phyloP scores from a whole-genome alignment of 2,888 invertebrate genomes.

The Diaphora mendica region DNA sequence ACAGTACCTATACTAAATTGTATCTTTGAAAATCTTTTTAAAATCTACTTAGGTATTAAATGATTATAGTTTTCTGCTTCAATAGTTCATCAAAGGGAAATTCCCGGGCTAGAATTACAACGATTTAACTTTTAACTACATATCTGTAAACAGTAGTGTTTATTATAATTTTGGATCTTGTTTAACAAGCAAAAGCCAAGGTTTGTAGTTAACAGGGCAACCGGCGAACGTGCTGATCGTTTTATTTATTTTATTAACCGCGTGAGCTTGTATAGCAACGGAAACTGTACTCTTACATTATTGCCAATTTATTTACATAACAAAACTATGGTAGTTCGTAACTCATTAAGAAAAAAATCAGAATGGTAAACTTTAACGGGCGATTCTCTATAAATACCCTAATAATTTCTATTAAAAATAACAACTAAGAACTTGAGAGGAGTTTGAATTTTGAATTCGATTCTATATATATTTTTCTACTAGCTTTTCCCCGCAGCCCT shows the following conservation, averaged over 20 bases:
- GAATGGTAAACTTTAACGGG: neutral
- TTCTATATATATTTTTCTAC: too few relatives aligned
- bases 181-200: constrained; percentile 68
- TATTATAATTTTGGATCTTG: constrained; percentile 65
- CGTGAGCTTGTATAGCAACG: constrained; percentile 66
- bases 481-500: too few relatives aligned
- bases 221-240: constrained; percentile 66
- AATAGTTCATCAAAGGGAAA: neutral
- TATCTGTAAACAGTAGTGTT: constrained; percentile 49
- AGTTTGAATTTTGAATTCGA: too few relatives aligned
- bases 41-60: too few relatives aligned
- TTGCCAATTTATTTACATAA: constrained; percentile 56
- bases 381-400: too few relatives aligned
- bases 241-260: constrained; percentile 79
- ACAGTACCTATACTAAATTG: neutral
- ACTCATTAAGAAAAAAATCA: constrained; percentile 13
- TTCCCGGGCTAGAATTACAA: neutral
- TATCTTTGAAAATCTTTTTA: neutral
- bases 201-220: constrained; percentile 62
- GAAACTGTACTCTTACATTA: constrained; percentile 63
- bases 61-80: neutral
- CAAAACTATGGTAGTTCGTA: constrained; percentile 43
- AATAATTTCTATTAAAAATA: neutral
- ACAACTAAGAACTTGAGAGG: neutral
- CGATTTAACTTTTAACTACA: neutral